phyloP scores from a whole-genome alignment of 2,888 invertebrate genomes.

The Leptarthrus brevirostris region DNA sequence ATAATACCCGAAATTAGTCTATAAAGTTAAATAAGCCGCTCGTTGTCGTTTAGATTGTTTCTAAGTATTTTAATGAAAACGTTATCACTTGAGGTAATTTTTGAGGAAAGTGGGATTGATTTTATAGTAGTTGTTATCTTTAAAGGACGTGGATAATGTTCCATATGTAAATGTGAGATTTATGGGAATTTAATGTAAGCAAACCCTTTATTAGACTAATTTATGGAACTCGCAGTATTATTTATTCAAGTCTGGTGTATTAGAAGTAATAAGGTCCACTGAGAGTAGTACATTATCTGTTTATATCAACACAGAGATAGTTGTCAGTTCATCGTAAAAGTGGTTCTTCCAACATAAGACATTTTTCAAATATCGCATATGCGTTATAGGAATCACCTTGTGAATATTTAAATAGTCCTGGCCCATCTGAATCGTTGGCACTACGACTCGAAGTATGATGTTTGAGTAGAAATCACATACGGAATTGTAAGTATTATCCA shows the following conservation, averaged over 20 bases:
- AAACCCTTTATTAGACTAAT: too few relatives aligned
- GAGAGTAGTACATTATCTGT: slow-evolving; percentile 15
- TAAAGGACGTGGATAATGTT: too few relatives aligned
- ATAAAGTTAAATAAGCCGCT: slow-evolving; percentile 9
- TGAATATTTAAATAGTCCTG: slow-evolving; percentile 52
- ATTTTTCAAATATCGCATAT: slow-evolving; percentile 51
- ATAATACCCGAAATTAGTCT: slow-evolving; percentile 20
- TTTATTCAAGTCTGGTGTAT: too few relatives aligned
- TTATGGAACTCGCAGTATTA: too few relatives aligned
- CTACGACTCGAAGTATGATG: not conserved
- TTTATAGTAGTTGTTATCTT: not conserved
- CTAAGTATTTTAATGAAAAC: not conserved
- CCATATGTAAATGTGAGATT: too few relatives aligned
- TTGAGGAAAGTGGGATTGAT: too few relatives aligned
- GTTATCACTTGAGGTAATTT: not conserved
- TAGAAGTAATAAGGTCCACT: slow-evolving; percentile 2
- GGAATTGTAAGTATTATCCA: not conserved
- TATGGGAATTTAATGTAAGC: too few relatives aligned
- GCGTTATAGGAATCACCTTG: slow-evolving; percentile 53
- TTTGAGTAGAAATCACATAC: slow-evolving; percentile 18
- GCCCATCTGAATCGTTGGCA: slow-evolving; percentile 31
- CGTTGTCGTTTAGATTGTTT: slow-evolving; percentile 25
- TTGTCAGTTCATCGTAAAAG: slow-evolving; percentile 16
- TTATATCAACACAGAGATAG: slow-evolving; percentile 22
- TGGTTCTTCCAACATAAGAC: not conserved